Base-by-base conservation (phyloP, 2,113 vertebrate species). In the Centropristis striata region DNA sequence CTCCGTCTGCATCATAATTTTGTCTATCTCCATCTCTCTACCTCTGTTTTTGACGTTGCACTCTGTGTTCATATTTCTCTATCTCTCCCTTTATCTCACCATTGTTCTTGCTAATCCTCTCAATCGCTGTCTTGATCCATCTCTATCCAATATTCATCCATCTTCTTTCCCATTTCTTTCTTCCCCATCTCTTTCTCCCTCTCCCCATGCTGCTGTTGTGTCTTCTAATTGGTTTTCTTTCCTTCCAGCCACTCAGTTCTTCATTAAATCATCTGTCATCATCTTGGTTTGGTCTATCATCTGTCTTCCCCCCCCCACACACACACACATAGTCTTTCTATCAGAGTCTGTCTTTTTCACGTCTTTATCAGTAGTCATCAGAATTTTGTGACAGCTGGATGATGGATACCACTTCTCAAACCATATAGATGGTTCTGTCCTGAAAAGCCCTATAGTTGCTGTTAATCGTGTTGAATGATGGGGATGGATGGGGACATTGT, bases 241-340 rank as follows among this genome's bases (percentile, higher is more conserved):
- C 75, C 70, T 87, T 80, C 59, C 73, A 88, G 88, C 86, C 49
- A 85, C 70, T 83, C 86, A 84, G 66, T 86, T 88, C 84, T 89
- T 91, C 85, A 85, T 89, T 88, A 88, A 86, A 84, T 87, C 87
- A 91, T 93, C 83, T 59, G 77, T 89, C 90, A 90, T 85, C 78
- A 64, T 83, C 80, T 67, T 2, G 28, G 47, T 79, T 74, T 23
- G 51, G 50, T 75, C 57, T 85, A 81, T 73, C 83, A 80, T 78
- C 74, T 47, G 64, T 77, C 83, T 89, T 81, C 78, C 54, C 65
- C 70, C 39, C 4, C 25, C 16, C 41, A 50, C 12, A 14, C 47
- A 15, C 5, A 12, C 15, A 14, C 42, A 36, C 10, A 21, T 32
- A 32, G 9, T 70, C 46, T 51, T 64, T 67, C 39, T 64, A 20